Evolutionary conservation across 2,113 vertebrate genomes (phyloP), one percentile per base, ranked within the genome.

Genomic region (Kobus ellipsiprymnus): DNA sequence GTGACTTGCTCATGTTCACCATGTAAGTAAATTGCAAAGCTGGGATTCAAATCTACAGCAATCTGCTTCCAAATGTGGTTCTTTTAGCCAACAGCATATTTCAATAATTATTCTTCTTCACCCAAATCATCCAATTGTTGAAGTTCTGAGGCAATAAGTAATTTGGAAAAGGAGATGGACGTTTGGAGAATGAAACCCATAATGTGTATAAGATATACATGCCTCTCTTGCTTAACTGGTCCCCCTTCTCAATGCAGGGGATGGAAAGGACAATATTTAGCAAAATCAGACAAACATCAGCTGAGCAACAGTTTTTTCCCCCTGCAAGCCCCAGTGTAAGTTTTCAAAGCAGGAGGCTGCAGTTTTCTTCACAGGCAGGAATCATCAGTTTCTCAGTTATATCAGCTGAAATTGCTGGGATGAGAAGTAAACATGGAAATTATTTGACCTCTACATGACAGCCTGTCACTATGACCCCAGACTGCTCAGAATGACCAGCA

Each of bases 401-500:
- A 55, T 59, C 21, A 90, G 6, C 50, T 78, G 23, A 50, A 94
- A 80, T 95, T 90, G 60, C 46, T n/a, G 12, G 52, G 83, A 88
- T 92, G 93, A 87, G 62, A 85, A 89, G 50, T 87, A 94, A 90
- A 95, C 50, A 87, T 48, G 57, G 62, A 94, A 92, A 97, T 90
- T 52, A 85, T 36, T 62, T 13, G 15, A 55, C 23, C 19, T 90
- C 44, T 57, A 21, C 44, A 16, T 88, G 84, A 50, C 23, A 50
- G 29, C 14, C 21, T 64, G 77, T 44, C 33, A 57, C 33, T 13
- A n/a, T 5, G 67, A 77, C 55, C 90, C 44, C 30, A 74, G 59
- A 36, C 30, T 13, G 55, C 21, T 60, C 57, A 15, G 50, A 50
- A 52, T 60, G 55, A 33, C n/a, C 54, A 25, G 52, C 30, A 25